These are phyloP conservation scores for Hirtodrosophila cameraria DNA, from an alignment of 2,888 invertebrate genomes.

Conservation along the genomic window DNA sequence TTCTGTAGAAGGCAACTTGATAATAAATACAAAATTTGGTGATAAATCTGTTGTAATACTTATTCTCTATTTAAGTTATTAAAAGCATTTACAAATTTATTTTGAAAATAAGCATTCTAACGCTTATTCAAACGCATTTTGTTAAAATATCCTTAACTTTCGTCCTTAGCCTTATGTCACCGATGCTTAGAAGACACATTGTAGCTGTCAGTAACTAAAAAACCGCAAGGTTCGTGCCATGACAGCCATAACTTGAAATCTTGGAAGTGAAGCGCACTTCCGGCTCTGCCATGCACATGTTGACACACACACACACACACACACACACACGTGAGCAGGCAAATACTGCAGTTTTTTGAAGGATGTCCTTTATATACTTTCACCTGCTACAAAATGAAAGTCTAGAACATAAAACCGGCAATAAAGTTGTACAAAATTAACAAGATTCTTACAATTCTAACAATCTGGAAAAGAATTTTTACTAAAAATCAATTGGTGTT, in stretches of 20 bases:
- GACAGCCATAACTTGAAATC: constrained; percentile 63
- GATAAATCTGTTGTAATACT: too few species aligned
- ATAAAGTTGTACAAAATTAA: constrained; percentile 16
- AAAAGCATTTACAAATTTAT: too few species aligned
- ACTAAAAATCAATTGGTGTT: constrained; percentile 27
- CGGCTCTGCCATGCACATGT: constrained; percentile 34
- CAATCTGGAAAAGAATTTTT: constrained; percentile 19
- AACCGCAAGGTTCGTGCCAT: constrained; percentile 61
- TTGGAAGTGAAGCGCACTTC: constrained; percentile 53
- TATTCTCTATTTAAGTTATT: too few species aligned
- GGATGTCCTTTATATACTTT: constrained; percentile 55
- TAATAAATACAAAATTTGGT: too few species aligned
- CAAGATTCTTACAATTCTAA: constrained; percentile 49
- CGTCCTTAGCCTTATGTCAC: constrained; percentile 1
- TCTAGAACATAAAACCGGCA: constrained; percentile 6
- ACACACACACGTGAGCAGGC: not conserved
- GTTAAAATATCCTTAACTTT: not conserved
- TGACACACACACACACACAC: constrained; percentile 19
- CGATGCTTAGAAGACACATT: constrained; percentile 16
- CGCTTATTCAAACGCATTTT: not conserved
- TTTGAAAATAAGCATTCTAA: too few species aligned
- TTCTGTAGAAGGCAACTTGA: too few species aligned
- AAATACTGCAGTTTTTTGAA: constrained; percentile 21
- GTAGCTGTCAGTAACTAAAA: constrained; percentile 16
- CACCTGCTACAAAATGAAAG: constrained; percentile 22